Base-by-base conservation (phyloP, 2,888 invertebrate genomes). In the Chesias legatella region DNA sequence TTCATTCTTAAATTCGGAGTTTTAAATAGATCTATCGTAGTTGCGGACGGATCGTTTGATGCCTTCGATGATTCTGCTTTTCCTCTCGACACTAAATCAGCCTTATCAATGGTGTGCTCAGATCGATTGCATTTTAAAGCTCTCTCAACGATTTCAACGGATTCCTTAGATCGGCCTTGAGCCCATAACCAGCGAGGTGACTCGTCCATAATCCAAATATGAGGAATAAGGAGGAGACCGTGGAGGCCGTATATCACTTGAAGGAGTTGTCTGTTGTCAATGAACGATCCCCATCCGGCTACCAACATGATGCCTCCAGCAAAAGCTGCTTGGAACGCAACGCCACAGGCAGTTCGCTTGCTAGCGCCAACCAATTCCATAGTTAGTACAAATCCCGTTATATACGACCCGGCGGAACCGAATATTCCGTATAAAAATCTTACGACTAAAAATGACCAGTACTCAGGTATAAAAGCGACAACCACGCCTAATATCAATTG, bases 171-270 rank as follows among this genome's bases (percentile, higher is more conserved):
- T 30, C 92, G 89, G 0, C 95, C 95, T 68, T 95, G 94, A 22
- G 93, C 92, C 95, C 96, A 96, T 5, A 96, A 76, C 96, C 96
- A 96, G 8, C 95, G 90, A 0, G 95, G 95, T 5, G 95, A 96
- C 80, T 96, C 96, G 58, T 96, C 95, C 91, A 96, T 93, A 3
- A 95, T 79, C 96, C 96, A 95, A 90, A 94, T 95, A 66, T 96
- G 95, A 1, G 91, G 93, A 21, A 95, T 75, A 0, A 96, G 88
- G 0, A 95, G 67, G 9, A 92, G 74, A 33, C 93, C 91, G 60
- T 96, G 96, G 20, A 94, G 77, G 1, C 95, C 95, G 61, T 95
- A 95, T 1, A 94, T 79, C 0, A 94, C 85, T 81, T 96, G 96
- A n/a, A 96, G 86, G 57, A 92, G 74, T 73, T 91, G 90, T 32